Evolutionary conservation across 2,113 vertebrate species (phyloP).

Genomic region (Gallinago undulata): DNA sequence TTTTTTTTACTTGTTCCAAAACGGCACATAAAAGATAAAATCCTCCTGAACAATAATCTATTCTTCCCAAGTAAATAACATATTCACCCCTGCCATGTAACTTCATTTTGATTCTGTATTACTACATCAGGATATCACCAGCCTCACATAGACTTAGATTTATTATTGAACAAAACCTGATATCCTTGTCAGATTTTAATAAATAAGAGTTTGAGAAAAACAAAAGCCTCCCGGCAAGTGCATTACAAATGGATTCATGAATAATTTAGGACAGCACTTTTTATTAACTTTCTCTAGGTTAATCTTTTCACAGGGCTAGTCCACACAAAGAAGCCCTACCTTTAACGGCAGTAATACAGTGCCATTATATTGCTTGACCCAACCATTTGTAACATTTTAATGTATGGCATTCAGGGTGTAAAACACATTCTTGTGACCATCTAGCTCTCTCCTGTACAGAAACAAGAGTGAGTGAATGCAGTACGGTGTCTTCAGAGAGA

Average conservation of each 20-base stretch:
- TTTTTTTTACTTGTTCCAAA: background rate
- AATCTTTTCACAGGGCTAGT: slow-evolving; percentile 7
- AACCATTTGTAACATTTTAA: background rate
- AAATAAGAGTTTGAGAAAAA: slow-evolving; percentile 62
- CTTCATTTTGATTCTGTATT: slow-evolving; percentile 47
- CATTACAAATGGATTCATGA: slow-evolving; percentile 40
- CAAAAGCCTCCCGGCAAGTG: slow-evolving; percentile 44
- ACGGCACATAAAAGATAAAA: slow-evolving; percentile 30
- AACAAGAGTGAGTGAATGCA: background rate
- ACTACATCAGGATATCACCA: slow-evolving; percentile 26
- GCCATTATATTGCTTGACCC: background rate
- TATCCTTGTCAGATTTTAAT: slow-evolving; percentile 65
- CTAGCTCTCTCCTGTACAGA: background rate
- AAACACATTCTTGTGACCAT: background rate
- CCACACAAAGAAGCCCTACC: background rate
- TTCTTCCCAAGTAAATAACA: slow-evolving; percentile 44
- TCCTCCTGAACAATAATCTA: slow-evolving; percentile 27
- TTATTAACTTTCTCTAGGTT: slow-evolving; percentile 46
- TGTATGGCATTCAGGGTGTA: background rate
- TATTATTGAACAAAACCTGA: slow-evolving; percentile 42
- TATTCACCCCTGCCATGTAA: background rate
- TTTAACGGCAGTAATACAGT: background rate
- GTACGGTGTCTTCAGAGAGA: rapidly evolving
- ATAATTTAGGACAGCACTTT: slow-evolving; percentile 50
- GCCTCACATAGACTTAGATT: background rate